Evolutionary conservation across 2,888 invertebrate species (phyloP).

Genomic region (Nudaria mundana): DNA sequence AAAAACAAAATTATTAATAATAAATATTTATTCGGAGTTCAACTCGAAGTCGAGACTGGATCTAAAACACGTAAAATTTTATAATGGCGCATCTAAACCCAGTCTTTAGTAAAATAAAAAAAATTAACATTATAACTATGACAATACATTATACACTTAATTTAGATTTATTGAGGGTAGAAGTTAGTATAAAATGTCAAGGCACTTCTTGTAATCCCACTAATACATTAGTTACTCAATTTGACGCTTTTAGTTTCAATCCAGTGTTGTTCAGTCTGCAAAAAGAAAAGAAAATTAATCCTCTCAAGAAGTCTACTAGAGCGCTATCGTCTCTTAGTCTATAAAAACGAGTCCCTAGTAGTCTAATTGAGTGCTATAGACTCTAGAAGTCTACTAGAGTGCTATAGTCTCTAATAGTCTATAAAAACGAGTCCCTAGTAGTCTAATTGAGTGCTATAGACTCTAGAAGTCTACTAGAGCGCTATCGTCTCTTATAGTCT

Average conservation of each 20-base stretch:
- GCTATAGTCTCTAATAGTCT: too few species aligned
- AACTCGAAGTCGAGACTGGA: conserved; percentile 39
- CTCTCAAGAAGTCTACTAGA: too few species aligned
- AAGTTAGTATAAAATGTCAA: conserved; percentile 4
- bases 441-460: too few species aligned
- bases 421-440: too few species aligned
- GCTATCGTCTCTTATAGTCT: too few species aligned
- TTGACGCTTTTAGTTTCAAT: conserved; percentile 18
- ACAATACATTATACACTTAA: conserved; percentile 36
- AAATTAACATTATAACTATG: conserved; percentile 27
- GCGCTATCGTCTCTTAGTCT: too few species aligned
- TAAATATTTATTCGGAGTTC: conserved; percentile 62
- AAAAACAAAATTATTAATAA: conserved; percentile 28
- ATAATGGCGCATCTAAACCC: conserved; percentile 23
- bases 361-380: too few species aligned
- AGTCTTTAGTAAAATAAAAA: conserved; percentile 21
- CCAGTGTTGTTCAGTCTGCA: conserved; percentile 49
- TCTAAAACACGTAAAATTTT: conserved; percentile 17
- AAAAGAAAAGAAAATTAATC: conserved; percentile 37
- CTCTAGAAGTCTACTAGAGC: too few species aligned
- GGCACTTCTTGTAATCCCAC: conserved; percentile 22
- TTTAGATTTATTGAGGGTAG: conserved; percentile 28
- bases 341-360: too few species aligned
- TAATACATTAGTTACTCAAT: conserved; percentile 11
- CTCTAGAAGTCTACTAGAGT: too few species aligned